Conservation (phyloP, 2,797 vertebrate species). For the Crossoptilon crossoptilon region DNA sequence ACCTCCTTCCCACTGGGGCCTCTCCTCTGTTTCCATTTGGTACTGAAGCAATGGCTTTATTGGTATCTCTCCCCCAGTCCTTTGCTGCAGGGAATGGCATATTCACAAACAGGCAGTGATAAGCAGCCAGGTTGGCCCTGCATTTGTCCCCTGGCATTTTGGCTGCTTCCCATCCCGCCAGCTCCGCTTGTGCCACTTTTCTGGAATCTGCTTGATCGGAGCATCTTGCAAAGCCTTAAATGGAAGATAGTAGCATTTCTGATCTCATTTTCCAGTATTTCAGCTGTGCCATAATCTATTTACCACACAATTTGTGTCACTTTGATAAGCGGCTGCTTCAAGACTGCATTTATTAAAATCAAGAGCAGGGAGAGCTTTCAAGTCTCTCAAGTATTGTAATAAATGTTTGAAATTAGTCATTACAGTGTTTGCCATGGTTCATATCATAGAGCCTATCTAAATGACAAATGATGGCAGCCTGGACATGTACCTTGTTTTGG, state of each 20-base stretch:
- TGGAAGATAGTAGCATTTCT: slow-evolving; percentile 78
- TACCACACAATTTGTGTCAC: slow-evolving; percentile 85
- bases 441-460: slow-evolving; percentile 71
- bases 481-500: slow-evolving; percentile 2
- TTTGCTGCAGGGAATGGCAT: slow-evolving; percentile 49
- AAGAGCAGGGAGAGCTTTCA: slow-evolving; percentile 81
- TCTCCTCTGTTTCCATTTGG: background rate
- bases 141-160: background rate
- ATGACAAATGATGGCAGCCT: slow-evolving; percentile 73
- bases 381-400: slow-evolving; percentile 83
- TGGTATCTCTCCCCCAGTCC: slow-evolving; percentile 23
- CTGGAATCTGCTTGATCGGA: slow-evolving; percentile 46
- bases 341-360: slow-evolving; percentile 85
- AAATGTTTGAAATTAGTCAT: slow-evolving; percentile 86
- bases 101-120: background rate
- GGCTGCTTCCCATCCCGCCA: slow-evolving; percentile 16
- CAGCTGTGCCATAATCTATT: slow-evolving; percentile 84
- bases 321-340: slow-evolving; percentile 85
- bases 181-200: background rate
- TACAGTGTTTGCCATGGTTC: slow-evolving; percentile 80
- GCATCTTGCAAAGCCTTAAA: slow-evolving; percentile 64
- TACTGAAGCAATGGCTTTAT: slow-evolving; percentile 13
- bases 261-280: slow-evolving; percentile 85
- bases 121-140: background rate
- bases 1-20: background rate